These are phyloP conservation scores for Oplegnathus fasciatus DNA, from an alignment of 2,113 vertebrate species.

Conservation along the genomic window DNA sequence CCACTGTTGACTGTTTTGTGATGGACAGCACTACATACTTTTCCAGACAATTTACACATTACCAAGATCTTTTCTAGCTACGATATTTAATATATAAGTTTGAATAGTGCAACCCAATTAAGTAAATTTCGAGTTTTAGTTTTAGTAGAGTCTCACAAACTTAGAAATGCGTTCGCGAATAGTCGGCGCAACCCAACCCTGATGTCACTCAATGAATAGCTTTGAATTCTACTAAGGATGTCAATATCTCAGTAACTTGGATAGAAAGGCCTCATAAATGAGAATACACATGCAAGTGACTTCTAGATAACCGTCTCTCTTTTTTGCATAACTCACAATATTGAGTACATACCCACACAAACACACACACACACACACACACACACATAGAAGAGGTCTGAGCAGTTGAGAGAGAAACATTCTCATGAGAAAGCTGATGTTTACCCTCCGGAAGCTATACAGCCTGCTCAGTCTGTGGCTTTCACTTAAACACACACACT, in stretches of 20 bases:
- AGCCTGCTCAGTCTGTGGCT: constrained; percentile 45
- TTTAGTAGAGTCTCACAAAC: too few relatives aligned
- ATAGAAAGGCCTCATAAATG: not conserved
- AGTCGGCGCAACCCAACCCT: too few relatives aligned
- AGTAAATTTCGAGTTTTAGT: not conserved
- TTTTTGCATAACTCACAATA: not conserved
- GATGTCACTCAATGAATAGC: too few relatives aligned
- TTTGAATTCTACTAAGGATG: too few relatives aligned
- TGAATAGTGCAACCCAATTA: not conserved
- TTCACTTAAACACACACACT: constrained; percentile 35
- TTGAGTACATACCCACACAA: too few relatives aligned
- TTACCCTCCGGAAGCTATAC: constrained; percentile 50
- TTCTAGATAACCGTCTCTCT: too few relatives aligned
- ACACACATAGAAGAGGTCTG: constrained; percentile 14
- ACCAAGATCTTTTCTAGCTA: not conserved
- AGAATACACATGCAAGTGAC: too few relatives aligned
- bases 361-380: constrained; percentile 16
- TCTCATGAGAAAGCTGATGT: constrained; percentile 72
- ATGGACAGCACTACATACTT: too few relatives aligned
- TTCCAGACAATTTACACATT: not conserved
- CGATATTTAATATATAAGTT: not conserved
- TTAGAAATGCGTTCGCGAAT: too few relatives aligned
- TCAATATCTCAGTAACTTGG: not conserved
- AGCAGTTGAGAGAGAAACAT: not conserved
- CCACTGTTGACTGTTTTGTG: too few relatives aligned